Conservation (phyloP, 2,888 invertebrate species). For the Trissolcus brochymenae region DNA sequence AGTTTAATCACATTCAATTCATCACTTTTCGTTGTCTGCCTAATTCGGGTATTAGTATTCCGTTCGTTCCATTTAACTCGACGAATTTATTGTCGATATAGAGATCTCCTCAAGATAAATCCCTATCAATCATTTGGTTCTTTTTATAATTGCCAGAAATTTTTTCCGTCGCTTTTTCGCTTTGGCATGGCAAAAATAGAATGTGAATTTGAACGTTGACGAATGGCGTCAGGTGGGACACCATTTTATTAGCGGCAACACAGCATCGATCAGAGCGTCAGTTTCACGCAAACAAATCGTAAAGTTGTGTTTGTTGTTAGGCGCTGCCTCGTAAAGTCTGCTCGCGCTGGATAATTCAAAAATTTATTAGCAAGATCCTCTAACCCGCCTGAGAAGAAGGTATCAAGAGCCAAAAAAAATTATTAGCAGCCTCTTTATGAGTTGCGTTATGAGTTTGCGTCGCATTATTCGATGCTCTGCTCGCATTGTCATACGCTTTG, state of each 20-base stretch:
- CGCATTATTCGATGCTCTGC: slow-evolving; percentile 66
- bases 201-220: slow-evolving; percentile 54
- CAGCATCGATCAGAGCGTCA: slow-evolving; percentile 62
- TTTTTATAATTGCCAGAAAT: slow-evolving; percentile 6
- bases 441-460: slow-evolving; percentile 60
- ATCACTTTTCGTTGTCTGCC: slow-evolving; percentile 4
- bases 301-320: slow-evolving; percentile 65
- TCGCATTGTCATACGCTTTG: slow-evolving; percentile 64
- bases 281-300: slow-evolving; percentile 68
- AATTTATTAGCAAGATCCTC: slow-evolving; percentile 63
- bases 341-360: slow-evolving; percentile 56
- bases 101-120: slow-evolving; percentile 7
- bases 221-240: slow-evolving; percentile 61
- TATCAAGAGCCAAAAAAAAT: slow-evolving; percentile 33
- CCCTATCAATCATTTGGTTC: slow-evolving; percentile 29
- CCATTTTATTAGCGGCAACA: slow-evolving; percentile 67
- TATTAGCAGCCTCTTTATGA: slow-evolving; percentile 60
- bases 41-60: background rate
- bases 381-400: slow-evolving; percentile 38
- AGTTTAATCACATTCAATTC: background rate
- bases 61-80: slow-evolving; percentile 4
- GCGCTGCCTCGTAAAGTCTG: slow-evolving; percentile 60
- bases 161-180: slow-evolving; percentile 2
- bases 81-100: slow-evolving; percentile 8
- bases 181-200: slow-evolving; percentile 18